Evolutionary conservation across 2,888 invertebrate species (phyloP).

Genomic region (Lycophotia porphyrea): DNA sequence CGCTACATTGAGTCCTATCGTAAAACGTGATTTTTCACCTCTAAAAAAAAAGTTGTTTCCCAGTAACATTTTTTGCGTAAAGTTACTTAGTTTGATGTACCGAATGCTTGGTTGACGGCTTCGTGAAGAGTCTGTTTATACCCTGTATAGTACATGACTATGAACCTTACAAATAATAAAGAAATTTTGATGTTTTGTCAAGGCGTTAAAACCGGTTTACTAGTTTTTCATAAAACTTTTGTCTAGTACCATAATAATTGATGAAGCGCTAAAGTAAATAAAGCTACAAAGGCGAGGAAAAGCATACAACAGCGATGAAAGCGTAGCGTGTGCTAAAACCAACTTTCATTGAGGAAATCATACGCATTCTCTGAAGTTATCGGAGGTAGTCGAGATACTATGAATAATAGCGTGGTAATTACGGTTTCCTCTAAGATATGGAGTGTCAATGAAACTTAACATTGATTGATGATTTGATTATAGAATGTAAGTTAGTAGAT

Average conservation of each 20-base stretch:
- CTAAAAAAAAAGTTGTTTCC: too few relatives aligned
- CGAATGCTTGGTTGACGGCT: too few relatives aligned
- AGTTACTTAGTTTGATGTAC: too few relatives aligned
- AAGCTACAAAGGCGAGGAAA: not conserved
- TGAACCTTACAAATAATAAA: not conserved
- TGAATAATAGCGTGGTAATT: not conserved
- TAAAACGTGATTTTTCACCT: too few relatives aligned
- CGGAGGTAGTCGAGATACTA: constrained; percentile 19
- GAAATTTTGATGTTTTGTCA: not conserved
- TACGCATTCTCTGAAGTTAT: constrained; percentile 7
- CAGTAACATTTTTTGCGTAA: too few relatives aligned
- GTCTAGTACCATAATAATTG: constrained; percentile 3
- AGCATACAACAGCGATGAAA: constrained; percentile 11
- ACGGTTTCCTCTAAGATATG: not conserved
- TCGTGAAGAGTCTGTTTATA: too few relatives aligned
- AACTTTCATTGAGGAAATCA: constrained; percentile 26
- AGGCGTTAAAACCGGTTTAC: not conserved
- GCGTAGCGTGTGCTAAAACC: constrained; percentile 28
- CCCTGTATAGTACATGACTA: too few relatives aligned
- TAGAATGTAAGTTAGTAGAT: not conserved
- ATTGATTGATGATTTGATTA: not conserved
- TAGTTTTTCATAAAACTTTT: not conserved
- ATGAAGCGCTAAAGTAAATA: constrained; percentile 15
- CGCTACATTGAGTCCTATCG: too few relatives aligned
- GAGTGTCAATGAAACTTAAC: not conserved